Evolutionary conservation across 2,113 vertebrate genomes (phyloP), one percentile per base, ranked within the genome.

Genomic region (Gasterosteus nipponicus): DNA sequence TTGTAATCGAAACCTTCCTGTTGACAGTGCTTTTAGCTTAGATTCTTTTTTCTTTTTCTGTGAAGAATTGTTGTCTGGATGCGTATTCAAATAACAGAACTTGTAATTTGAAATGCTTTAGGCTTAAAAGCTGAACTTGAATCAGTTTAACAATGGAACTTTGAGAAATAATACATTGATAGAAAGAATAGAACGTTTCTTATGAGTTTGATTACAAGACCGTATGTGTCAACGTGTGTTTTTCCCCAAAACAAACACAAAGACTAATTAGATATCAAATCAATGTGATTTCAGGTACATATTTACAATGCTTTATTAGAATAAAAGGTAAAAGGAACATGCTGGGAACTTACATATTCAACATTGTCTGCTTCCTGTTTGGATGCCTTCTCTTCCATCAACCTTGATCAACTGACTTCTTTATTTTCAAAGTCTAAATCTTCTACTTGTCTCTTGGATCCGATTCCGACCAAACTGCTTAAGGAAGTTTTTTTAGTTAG

Each of bases 291-390:
- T 10, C 11, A 53, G 19, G 18, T 74, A 26, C 42, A 58, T 47
- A 6, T 33, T 18, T 15, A 2, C 9, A 26, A 31, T 39, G 3
- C 10, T 41, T 22, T 41, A 4, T 12, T 38, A 2, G 14, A 42
- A 69, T 41, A 2, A 33, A 49, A 15, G 29, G 7, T 31, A 2
- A 54, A 26, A 29, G 38, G 0, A 56, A n/a, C 31, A 14, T 11
- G 51, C 4, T 31, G 9, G 47, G 51, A 49, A 91, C 91, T 94
- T 82, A 94, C 92, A 68, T 89, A 89, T 80, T 82, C 84, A 1
- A 63, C 58, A 33, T 82, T 71, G 15, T 82, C 75, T 26, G 56
- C 51, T 12, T 91, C 90, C 39, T n/a, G n/a, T n/a, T n/a, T n/a
- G n/a, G n/a, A n/a, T n/a, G n/a, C n/a, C n/a, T n/a, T n/a, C n/a